Evolutionary conservation across 2,113 vertebrate genomes (phyloP), one percentile per base, ranked within the genome.

Genomic region (Atlantisia rogersi): DNA sequence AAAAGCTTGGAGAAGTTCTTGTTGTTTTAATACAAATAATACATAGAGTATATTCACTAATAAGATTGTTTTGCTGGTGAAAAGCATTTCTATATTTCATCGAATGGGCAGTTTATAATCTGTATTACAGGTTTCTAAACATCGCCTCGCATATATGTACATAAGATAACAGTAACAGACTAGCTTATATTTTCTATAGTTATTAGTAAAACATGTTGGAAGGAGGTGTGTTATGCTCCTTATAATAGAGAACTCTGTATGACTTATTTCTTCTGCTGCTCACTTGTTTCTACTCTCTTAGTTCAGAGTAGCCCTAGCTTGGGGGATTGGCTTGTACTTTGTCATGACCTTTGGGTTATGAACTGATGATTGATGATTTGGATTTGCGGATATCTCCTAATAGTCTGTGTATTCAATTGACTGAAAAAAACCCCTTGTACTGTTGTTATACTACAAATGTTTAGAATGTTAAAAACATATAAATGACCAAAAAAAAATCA

Each of bases 1-100:
- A 95, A 98, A 97, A 96, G 65, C 86, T 52, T 40, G 69, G 60
- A 65, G 84, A 71, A 91, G 35, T 77, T 93, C 64, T n/a, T 94
- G 29, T 74, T 86, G 35, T 17, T 67, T 95, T 89, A 73, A 35
- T 39, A 39, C 10, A 64, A 74, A 63, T 87, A 53, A 39, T 20
- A 50, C 12, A 22, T 74, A 75, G 1, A 63, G 44, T 59, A 6
- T 32, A 14, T 62, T 93, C 12, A 62, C 1, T 1, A 40, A 7
- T n/a, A 28, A 80, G 46, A 42, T 8, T 50, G 3, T 24, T 22
- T 22, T 74, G 31, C 39, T 21, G 40, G 16, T 28, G 19, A 48
- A 67, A 64, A 60, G 20, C n/a, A 1, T 15, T 58, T 88, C 58
- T 64, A 3, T 68, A 3, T 60, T 50, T 75, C 8, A 44, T 26